These are phyloP conservation scores for Callipepla squamata DNA, from an alignment of 2,113 vertebrate genomes.

Conservation along the genomic window DNA sequence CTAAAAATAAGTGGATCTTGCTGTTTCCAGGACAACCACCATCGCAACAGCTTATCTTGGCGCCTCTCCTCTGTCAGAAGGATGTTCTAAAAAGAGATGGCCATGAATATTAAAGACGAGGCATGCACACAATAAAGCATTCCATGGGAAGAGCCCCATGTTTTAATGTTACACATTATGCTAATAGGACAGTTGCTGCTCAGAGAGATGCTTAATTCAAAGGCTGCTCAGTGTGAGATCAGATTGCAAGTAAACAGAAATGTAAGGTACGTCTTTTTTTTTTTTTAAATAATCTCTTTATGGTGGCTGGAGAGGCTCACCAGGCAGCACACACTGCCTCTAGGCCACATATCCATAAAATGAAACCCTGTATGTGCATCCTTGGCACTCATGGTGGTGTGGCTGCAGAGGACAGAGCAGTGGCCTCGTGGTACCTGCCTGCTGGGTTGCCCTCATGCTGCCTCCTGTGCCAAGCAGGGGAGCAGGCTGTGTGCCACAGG, in stretches of 20 bases:
- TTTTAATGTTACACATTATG: constrained; percentile 10
- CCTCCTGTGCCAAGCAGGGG: neutral
- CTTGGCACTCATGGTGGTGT: neutral
- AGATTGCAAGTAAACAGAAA: constrained; percentile 15
- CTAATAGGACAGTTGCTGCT: constrained; percentile 46
- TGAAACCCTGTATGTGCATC: neutral
- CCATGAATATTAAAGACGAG: constrained; percentile 56
- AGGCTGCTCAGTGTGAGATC: neutral
- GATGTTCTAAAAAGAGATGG: constrained; percentile 50
- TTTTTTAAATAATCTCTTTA: neutral
- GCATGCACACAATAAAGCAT: constrained; percentile 31
- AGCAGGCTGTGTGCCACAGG: neutral
- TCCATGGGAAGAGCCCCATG: constrained; percentile 38
- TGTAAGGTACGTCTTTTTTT: neutral
- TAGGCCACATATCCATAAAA: neutral
- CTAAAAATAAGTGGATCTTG: constrained; percentile 67
- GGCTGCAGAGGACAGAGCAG: neutral
- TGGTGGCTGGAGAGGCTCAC: neutral
- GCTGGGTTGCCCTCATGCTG: neutral
- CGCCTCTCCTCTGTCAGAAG: constrained; percentile 44
- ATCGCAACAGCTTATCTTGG: constrained; percentile 35
- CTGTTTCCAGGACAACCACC: constrained; percentile 57
- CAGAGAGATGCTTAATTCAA: constrained; percentile 45
- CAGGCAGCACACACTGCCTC: neutral
- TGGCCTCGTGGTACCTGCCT: neutral